Conservation (phyloP, 2,888 invertebrate species). For the Cryptus armator region DNA sequence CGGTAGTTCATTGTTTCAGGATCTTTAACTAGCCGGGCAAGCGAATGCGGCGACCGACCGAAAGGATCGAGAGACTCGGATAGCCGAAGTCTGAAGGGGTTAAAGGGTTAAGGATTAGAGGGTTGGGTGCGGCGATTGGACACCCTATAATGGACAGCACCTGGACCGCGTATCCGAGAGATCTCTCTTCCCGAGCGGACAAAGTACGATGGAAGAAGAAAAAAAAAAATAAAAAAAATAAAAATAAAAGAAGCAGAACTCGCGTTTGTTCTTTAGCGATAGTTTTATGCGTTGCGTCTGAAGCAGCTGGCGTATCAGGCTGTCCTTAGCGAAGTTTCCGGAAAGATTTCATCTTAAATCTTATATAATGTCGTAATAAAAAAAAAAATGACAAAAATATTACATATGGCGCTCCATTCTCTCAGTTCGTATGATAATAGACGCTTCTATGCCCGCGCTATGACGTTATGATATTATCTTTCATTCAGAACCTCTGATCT, state of each 20-base stretch:
- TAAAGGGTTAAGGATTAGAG: constrained; percentile 76
- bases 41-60: constrained; percentile 6
- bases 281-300: constrained; percentile 42
- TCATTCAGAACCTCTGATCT: constrained; percentile 44
- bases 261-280: constrained; percentile 55
- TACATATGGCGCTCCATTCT: background rate
- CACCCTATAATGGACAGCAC: constrained; percentile 77
- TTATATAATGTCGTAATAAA: background rate
- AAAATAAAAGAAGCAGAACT: constrained; percentile 36
- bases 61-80: constrained; percentile 56
- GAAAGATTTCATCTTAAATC: background rate
- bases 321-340: constrained; percentile 34
- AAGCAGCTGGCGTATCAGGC: constrained; percentile 53
- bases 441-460: constrained; percentile 20
- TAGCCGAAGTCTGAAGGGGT: constrained; percentile 71
- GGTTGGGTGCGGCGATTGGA: constrained; percentile 64
- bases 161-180: constrained; percentile 73
- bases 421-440: background rate
- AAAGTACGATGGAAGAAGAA: constrained; percentile 40
- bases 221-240: constrained; percentile 44
- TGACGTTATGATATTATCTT: constrained; percentile 50
- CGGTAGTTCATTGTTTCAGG: constrained; percentile 82
- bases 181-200: constrained; percentile 49
- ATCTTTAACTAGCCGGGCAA: constrained; percentile 78
- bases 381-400: background rate